Evolutionary conservation across 2,888 invertebrate genomes (phyloP).

Genomic region (Amiota communis): DNA sequence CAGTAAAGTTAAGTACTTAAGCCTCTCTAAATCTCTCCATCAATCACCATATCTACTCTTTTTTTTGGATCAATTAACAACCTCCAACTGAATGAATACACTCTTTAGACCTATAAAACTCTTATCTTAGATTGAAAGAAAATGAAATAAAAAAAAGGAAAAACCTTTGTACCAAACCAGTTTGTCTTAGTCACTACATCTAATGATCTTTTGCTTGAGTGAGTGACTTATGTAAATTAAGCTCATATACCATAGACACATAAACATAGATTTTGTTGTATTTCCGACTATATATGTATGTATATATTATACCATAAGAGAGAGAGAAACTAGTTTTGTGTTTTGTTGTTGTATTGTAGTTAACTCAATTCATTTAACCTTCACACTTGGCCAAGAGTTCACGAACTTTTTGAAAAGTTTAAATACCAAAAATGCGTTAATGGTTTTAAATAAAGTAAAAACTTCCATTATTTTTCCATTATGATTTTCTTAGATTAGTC

Average conservation of each 20-base stretch:
- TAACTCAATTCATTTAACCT: neutral
- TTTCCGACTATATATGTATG: neutral
- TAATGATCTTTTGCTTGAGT: neutral
- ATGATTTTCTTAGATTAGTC: no score
- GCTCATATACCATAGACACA: neutral
- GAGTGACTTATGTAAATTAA: neutral
- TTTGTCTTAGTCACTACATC: neutral
- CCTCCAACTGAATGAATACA: no score
- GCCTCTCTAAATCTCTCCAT: no score
- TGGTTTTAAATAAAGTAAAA: no score
- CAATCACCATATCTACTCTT: no score
- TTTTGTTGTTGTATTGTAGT: neutral
- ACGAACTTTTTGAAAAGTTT: conserved; percentile 2
- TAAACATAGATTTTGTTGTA: neutral
- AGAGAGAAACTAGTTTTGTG: neutral
- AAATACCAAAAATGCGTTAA: no score
- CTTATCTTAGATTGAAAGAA: no score
- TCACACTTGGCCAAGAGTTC: conserved; percentile 1
- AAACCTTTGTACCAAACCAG: neutral
- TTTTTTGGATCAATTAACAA: no score
- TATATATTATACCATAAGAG: neutral
- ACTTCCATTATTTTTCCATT: no score
- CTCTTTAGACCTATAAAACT: no score
- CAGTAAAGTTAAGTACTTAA: no score
- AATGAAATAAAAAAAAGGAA: no score